Conservation (phyloP, 2,113 vertebrate genomes). For the Sinocyclocheilus grahami region DNA sequence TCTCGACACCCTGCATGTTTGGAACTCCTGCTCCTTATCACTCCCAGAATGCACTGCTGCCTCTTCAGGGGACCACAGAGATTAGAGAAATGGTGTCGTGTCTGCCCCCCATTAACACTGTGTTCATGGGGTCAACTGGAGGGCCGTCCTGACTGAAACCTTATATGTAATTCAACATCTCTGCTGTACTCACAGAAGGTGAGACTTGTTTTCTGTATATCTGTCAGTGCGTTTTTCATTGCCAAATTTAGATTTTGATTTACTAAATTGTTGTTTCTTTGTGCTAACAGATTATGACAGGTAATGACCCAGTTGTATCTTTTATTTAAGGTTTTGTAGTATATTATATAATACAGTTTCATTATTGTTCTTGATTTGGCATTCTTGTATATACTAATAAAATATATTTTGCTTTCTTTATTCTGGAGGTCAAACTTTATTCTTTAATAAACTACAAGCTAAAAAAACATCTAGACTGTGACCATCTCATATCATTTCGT, state of each 20-base stretch:
- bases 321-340: background rate
- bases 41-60: constrained; percentile 82
- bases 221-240: background rate
- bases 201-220: constrained; percentile 7
- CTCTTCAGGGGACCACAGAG: constrained; percentile 72
- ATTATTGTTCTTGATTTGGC: background rate
- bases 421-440: background rate
- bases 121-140: constrained; percentile 89
- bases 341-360: background rate
- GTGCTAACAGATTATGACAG: background rate
- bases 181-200: constrained; percentile 8
- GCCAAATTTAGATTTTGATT: background rate
- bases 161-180: background rate
- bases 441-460: background rate
- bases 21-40: constrained; percentile 79
- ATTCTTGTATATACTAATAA: constrained; percentile 21
- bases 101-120: constrained; percentile 95
- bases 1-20: constrained; percentile 92
- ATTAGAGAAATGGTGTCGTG: constrained; percentile 86
- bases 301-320: background rate
- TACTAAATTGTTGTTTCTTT: background rate
- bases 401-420: background rate
- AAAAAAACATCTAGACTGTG: background rate
- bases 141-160: constrained; percentile 78
- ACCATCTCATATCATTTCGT: background rate